These are phyloP conservation scores for Holcopasites calliopsidis DNA, from an alignment of 1,140 invertebrate species.

Conservation along the genomic window DNA sequence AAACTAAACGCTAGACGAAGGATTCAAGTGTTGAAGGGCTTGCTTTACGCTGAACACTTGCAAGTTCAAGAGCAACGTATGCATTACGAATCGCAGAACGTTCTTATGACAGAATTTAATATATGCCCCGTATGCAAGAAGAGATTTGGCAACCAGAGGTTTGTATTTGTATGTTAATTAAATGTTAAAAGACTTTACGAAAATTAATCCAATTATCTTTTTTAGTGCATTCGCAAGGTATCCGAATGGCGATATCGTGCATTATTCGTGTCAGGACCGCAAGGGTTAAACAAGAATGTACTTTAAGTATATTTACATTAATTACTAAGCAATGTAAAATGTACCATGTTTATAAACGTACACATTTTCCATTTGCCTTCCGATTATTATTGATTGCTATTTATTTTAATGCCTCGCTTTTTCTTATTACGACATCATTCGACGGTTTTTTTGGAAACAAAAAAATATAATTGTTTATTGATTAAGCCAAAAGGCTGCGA, in stretches of 20 bases:
- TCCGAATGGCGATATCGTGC: constrained; percentile 94
- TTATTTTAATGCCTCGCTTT: background rate
- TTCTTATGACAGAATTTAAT: constrained; percentile 91
- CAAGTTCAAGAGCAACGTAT: constrained; percentile 90
- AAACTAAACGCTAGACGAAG: constrained; percentile 86
- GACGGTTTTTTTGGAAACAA: background rate
- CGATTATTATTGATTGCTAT: background rate
- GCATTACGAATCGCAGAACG: constrained; percentile 88
- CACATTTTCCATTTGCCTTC: constrained; percentile 12
- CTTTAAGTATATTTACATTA: background rate
- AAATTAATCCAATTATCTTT: constrained; percentile 67
- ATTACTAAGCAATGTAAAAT: constrained; percentile 27
- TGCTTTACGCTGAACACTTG: constrained; percentile 90
- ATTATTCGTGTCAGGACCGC: constrained; percentile 89
- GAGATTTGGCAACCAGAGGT: constrained; percentile 93
- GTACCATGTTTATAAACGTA: constrained; percentile 30
- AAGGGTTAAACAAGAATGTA: constrained; percentile 65
- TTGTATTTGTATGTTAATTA: constrained; percentile 48
- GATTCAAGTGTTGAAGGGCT: constrained; percentile 88
- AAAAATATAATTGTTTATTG: background rate
- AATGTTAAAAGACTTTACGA: too few species aligned
- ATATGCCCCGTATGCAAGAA: constrained; percentile 96
- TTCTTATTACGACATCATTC: background rate
- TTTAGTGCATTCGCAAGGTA: constrained; percentile 93
- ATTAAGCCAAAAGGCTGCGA: too few species aligned